Evolutionary conservation across 1,140 invertebrate genomes (phyloP).

Genomic region (Proales similis): DNA sequence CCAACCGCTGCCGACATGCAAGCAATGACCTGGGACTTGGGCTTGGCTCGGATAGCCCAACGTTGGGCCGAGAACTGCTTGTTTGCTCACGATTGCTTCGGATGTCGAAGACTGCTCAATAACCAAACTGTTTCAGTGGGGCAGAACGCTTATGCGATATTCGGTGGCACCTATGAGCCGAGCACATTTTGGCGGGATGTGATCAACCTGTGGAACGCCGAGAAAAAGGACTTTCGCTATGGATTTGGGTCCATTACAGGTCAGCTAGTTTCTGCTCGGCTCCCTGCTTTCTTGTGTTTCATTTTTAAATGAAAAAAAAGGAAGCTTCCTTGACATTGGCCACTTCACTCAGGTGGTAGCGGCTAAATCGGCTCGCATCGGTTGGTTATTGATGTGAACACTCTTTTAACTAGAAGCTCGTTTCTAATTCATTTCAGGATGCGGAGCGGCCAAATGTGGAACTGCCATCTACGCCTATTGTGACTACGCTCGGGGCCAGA

Average conservation of each 20-base stretch:
- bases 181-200: constrained; percentile 3
- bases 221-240: constrained; percentile 18
- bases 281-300: too few relatives aligned
- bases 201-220: not conserved
- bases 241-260: constrained; percentile 19
- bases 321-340: constrained; percentile 12
- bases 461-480: constrained; percentile 16
- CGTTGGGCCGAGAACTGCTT: not conserved
- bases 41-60: constrained; percentile 6
- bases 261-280: too few relatives aligned
- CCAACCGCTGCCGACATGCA: constrained; percentile 1
- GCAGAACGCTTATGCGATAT: constrained; percentile 6
- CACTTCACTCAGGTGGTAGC: constrained; percentile 35
- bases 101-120: constrained; percentile 16
- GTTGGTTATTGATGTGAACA: too few relatives aligned
- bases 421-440: too few relatives aligned
- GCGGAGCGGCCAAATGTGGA: constrained; percentile 24
- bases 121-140: constrained; percentile 16
- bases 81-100: constrained; percentile 15
- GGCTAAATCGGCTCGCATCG: not conserved
- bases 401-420: too few relatives aligned
- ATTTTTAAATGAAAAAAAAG: too few relatives aligned
- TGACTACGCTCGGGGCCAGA: constrained; percentile 15
- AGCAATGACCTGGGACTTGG: constrained; percentile 18
- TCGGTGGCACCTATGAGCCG: not conserved